Conservation (phyloP, 2,888 invertebrate species). For the Polyommatus iphigenia region DNA sequence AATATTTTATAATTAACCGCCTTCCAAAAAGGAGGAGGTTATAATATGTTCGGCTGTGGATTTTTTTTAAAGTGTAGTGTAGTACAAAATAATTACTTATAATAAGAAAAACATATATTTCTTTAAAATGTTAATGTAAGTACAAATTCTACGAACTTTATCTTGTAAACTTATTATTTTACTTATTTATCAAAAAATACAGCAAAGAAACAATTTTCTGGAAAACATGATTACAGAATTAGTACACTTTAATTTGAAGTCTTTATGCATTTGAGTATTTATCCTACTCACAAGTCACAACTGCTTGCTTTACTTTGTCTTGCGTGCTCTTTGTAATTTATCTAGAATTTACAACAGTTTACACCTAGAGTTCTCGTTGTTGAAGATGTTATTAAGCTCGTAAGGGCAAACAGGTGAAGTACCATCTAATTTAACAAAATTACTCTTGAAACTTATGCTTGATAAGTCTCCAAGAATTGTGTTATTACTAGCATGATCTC, state of each 20-base stretch:
- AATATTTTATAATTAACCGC: too few relatives aligned
- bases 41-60: too few relatives aligned
- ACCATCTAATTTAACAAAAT: not conserved
- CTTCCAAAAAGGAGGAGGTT: too few relatives aligned
- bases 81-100: too few relatives aligned
- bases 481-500: too few relatives aligned
- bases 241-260: not conserved
- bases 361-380: not conserved
- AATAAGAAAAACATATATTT: too few relatives aligned
- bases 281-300: not conserved
- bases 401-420: not conserved
- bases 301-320: not conserved
- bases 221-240: not conserved
- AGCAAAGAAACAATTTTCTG: not conserved
- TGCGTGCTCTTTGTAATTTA: slow-evolving; percentile 3
- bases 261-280: not conserved
- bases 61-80: too few relatives aligned
- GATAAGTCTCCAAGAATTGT: too few relatives aligned
- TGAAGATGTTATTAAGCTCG: not conserved
- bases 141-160: not conserved
- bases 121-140: too few relatives aligned
- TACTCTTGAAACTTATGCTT: not conserved
- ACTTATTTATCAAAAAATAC: not conserved
- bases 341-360: not conserved
- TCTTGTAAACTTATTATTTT: not conserved